Base-by-base conservation (phyloP, 37 sponge, comb jelly and placozoan species). In the Tethya wilhelma region DNA sequence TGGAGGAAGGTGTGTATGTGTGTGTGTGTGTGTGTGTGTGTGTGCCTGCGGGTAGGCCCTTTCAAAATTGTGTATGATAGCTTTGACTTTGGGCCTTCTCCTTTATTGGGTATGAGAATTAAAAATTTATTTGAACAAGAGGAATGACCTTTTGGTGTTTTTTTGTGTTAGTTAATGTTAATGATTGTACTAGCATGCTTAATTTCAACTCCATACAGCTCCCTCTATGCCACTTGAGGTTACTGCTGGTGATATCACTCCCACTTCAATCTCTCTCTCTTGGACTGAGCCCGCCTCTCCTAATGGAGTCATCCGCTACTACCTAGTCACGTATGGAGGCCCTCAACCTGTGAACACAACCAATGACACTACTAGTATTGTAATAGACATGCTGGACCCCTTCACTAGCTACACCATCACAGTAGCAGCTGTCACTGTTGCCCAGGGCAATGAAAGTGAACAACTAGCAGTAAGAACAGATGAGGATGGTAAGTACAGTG, bases 301-400 rank as follows among this genome's bases (percentile, higher is more conserved):
- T 17, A 87, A 87, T 80, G 87, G 87, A 37, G 67, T 87, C 56
- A 64, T 87, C 23, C 59, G 44, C 28, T 58, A 57, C 77, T 87
- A 87, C 56, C 33, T 33, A 56, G 70, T 87, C 60, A 73, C 64
- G 59, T 73, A 56, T 42, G 14, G 14, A 19, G 4, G 3, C 7
- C 32, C 67, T 6, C 5, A 34, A 9, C 7, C 28, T 6, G 44
- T 4, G 38, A 38, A 69, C 44, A 41, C 55, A 46, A 60, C 26
- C 9, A 23, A 31, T 25, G 19, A 67, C 34, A 5, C 38, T 7
- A 31, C 67, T 17, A 67, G 67, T 36, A 20, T 67, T 5, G 53
- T 17, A 5, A 23, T 4, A 6, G 36, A 39, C 22, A 34, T 87
- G 44, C 38, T 20, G 14, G 88, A 64, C 9, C 70, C 75, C 56